Conservation (phyloP, 2,888 invertebrate genomes). For the Heliconius ismenius region DNA sequence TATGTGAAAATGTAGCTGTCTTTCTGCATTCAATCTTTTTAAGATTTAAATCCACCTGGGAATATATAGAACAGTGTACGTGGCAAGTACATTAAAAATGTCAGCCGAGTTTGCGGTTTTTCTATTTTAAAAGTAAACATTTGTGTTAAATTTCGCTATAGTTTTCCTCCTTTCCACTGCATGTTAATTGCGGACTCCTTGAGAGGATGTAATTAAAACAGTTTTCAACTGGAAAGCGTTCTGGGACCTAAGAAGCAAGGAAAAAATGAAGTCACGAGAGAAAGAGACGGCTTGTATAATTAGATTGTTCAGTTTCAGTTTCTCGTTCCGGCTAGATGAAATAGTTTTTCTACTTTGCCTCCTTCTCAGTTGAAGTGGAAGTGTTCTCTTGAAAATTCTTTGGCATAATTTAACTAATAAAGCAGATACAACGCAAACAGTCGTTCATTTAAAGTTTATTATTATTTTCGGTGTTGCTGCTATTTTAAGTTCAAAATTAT, state of each 20-base stretch:
- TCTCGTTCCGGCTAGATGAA: constrained; percentile 59
- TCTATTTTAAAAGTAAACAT: constrained; percentile 47
- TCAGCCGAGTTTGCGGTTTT: constrained; percentile 27
- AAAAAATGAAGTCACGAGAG: constrained; percentile 58
- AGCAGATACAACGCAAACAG: constrained; percentile 23
- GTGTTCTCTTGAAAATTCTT: constrained; percentile 40
- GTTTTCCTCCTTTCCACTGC: constrained; percentile 56
- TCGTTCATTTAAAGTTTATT: constrained; percentile 8
- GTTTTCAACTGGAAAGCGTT: constrained; percentile 62
- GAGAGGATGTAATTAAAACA: constrained; percentile 67
- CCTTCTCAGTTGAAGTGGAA: constrained; percentile 38
- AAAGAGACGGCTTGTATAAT: constrained; percentile 68
- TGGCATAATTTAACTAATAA: constrained; percentile 34
- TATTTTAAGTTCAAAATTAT: too few relatives aligned
- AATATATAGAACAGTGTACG: constrained; percentile 12
- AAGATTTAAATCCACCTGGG: constrained; percentile 11
- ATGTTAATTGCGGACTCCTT: constrained; percentile 66
- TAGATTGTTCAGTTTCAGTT: constrained; percentile 69
- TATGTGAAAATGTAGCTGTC: constrained; percentile 30
- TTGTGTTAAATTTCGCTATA: constrained; percentile 53
- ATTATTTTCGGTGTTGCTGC: neutral
- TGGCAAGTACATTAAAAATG: constrained; percentile 27
- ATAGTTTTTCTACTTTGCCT: constrained; percentile 43
- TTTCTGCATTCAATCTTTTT: constrained; percentile 5
- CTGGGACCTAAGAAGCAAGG: constrained; percentile 39